Base-by-base conservation (phyloP, 2,888 invertebrate genomes). In the Trachelus iudaicus region DNA sequence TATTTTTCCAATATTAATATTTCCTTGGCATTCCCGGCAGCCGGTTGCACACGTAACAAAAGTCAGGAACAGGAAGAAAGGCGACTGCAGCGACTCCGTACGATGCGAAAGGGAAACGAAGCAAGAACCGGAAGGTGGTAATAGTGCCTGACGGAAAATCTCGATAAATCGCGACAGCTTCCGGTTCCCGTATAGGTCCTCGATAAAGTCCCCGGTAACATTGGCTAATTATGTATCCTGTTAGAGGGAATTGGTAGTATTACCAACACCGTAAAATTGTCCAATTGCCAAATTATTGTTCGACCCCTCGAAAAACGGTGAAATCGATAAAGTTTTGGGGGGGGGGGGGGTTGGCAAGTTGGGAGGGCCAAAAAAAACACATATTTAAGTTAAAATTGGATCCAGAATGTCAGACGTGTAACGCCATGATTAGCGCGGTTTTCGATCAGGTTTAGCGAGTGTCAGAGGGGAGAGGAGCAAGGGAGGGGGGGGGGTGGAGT, bases 1-100 rank as follows among this genome's bases (percentile, higher is more conserved):
- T 71, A 71, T 34, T 34, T 40, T 71, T 71, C 69, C 82, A 82
- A 84, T 84, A 84, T 83, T 83, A 82, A 85, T 83, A 85, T 85
- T 85, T 85, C 86, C 84, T 83, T 83, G 84, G 79, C 77, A 74
- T 76, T 76, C 76, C 12, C 33, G 12, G 13, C n/a, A 34, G 56
- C 56, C 56, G 23, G 15, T 15, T 23, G 56, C 23, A 23, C 56
- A 23, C 56, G 56, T 56, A 56, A 23, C 56, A 56, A 23, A 23
- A 56, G 56, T 9, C 56, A 56, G 56, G 6, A 23, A 9, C 9
- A 3, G 9, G 23, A 56, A 23, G 56, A 56, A 56, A 23, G 9
- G 56, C 23, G 56, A 2, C 56, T 56, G 23, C 23, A 23, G 56
- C 23, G 56, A 9, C 56, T 23, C 9, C 56, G 9, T 23, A 23